phyloP scores from a whole-genome alignment of 1,140 invertebrate species.

The Rhopalosiphum maidis region DNA sequence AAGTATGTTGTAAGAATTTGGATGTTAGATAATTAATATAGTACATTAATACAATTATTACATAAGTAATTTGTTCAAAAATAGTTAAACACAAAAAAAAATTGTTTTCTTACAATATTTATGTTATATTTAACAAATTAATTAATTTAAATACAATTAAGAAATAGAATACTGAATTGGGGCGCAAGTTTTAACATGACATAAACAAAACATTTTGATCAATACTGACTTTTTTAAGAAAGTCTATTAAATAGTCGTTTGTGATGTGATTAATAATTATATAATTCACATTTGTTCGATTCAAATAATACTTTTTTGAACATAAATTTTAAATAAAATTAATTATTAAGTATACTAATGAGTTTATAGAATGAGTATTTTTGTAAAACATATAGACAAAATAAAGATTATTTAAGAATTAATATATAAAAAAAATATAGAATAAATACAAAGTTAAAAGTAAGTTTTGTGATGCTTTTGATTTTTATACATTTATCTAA shows the following conservation, averaged over 20 bases:
- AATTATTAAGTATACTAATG: neutral
- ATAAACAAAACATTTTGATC: neutral
- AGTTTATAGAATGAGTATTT: neutral
- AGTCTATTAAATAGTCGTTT: neutral
- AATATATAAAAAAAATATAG: neutral
- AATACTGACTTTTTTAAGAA: neutral
- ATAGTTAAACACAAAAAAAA: neutral
- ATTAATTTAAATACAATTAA: neutral
- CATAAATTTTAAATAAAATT: neutral
- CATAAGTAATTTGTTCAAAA: neutral
- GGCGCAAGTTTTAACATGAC: neutral
- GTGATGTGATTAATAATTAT: neutral
- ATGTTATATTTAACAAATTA: neutral
- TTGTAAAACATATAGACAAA: neutral
- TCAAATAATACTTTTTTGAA: neutral
- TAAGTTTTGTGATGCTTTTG: constrained; percentile 11
- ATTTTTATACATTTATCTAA: constrained; percentile 16
- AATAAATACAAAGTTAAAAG: neutral
- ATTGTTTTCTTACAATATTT: neutral
- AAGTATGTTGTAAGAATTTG: neutral
- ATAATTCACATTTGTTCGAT: neutral
- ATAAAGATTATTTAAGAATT: neutral
- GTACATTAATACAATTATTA: too few species aligned
- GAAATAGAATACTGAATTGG: neutral
- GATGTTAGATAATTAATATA: neutral